These are phyloP conservation scores for Emydocephalus ijimae DNA, from an alignment of 2,113 vertebrate genomes.

Conservation along the genomic window DNA sequence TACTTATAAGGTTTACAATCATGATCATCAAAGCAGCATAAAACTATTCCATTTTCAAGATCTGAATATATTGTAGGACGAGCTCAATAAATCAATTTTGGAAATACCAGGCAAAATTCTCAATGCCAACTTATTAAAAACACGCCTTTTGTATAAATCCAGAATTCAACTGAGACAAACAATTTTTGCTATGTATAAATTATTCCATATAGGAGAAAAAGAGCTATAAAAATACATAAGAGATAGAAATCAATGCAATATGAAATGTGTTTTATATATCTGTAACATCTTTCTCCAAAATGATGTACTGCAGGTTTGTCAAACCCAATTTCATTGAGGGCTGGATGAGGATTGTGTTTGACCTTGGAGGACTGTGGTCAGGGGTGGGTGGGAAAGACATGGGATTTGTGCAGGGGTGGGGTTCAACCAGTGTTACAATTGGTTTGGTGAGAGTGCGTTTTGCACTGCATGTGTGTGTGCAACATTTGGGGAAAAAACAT, in stretches of 20 bases:
- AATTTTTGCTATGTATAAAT: conserved; percentile 33
- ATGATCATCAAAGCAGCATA: conserved; percentile 52
- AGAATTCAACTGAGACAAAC: conserved; percentile 55
- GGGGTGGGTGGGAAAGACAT: too few relatives aligned
- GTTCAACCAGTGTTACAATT: too few relatives aligned
- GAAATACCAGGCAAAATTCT: conserved; percentile 63
- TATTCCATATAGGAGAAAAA: conserved; percentile 24
- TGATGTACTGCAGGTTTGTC: background rate
- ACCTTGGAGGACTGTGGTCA: too few relatives aligned
- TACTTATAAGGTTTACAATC: conserved; percentile 54
- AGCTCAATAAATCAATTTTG: conserved; percentile 62
- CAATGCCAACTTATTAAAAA: conserved; percentile 58
- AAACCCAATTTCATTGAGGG: too few relatives aligned
- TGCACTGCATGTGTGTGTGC: too few relatives aligned
- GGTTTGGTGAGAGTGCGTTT: too few relatives aligned
- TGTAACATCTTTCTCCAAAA: background rate
- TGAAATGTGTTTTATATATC: background rate
- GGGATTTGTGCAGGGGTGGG: too few relatives aligned
- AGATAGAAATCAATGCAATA: background rate
- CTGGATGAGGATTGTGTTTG: too few relatives aligned
- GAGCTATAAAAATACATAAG: background rate
- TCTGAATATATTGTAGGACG: conserved; percentile 56
- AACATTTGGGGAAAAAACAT: too few relatives aligned
- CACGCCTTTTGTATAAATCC: conserved; percentile 65
- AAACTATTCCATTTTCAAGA: conserved; percentile 60